Conservation (phyloP, 2,113 vertebrate genomes). For the Poicephalus gulielmi region DNA sequence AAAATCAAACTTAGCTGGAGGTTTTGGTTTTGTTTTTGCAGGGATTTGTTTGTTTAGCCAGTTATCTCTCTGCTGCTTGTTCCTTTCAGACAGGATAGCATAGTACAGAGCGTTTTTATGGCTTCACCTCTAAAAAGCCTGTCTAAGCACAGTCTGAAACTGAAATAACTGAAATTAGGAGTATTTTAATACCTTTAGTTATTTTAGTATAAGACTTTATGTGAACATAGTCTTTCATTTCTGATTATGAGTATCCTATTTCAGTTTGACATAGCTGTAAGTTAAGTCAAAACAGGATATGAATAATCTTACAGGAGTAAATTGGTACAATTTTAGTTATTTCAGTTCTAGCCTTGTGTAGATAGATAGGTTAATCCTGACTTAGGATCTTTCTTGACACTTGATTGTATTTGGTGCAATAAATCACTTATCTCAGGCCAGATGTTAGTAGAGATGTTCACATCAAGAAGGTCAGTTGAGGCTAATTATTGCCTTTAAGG, state of each 20-base stretch:
- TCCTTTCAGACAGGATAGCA: not conserved
- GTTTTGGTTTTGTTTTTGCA: not conserved
- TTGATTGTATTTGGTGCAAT: not conserved
- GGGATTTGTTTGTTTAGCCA: constrained; percentile 15
- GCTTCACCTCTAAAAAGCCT: constrained; percentile 6
- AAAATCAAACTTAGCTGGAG: constrained; percentile 29
- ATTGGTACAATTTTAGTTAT: constrained; percentile 37
- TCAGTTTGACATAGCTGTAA: constrained; percentile 49
- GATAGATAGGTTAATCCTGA: not conserved
- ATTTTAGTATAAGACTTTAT: constrained; percentile 27
- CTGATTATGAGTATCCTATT: constrained; percentile 61
- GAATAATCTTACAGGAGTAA: constrained; percentile 52
- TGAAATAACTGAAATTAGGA: constrained; percentile 49
- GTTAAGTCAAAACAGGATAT: constrained; percentile 64
- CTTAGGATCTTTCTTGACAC: not conserved
- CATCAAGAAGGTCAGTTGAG: not conserved
- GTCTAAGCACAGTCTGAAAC: constrained; percentile 41
- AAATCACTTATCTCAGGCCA: not conserved
- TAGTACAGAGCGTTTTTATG: constrained; percentile 23
- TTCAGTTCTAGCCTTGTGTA: not conserved
- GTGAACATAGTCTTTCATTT: constrained; percentile 49
- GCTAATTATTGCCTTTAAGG: not conserved
- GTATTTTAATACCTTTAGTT: constrained; percentile 52
- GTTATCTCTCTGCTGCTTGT: not conserved
- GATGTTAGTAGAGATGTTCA: not conserved